Base-by-base conservation (phyloP, 37 sponge, comb jelly and placozoan species). In the Eunapius fragilis region DNA sequence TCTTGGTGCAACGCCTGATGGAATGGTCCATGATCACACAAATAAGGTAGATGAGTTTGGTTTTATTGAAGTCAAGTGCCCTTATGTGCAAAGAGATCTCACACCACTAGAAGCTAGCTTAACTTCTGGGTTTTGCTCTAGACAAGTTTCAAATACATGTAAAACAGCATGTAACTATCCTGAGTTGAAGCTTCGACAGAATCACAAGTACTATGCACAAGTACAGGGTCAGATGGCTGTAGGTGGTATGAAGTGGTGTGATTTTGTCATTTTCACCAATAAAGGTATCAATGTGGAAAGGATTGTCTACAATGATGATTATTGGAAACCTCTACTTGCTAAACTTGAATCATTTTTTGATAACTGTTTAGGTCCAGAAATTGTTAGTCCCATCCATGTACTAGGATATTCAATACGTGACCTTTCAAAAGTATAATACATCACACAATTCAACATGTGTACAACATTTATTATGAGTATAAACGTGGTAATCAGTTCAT, bases 1-100 rank as follows among this genome's bases (percentile, higher is more conserved):
- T 37, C 81, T 90, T 58, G 91, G 91, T 13, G 91, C 86, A 31
- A 68, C 82, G 6, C 91, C 91, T 82, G 91, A 90, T 86, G 83
- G 91, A 10, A 34, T 67, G 2, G 91, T 90, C 2, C 86, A 86
- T 81, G 86, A 90, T 67, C 91, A 82, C 25, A 81, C 82, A 6
- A 70, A 82, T 71, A 2, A n/a, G 28, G 22, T 34, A 13, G 78
- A 85, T 5, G 83, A 77, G 33, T 90, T 78, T 82, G 91, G 86
- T 22, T 90, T 90, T 67, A 23, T 87, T 31, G 90, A 89, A 73
- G 69, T 84, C 2, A 89, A 89, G 26, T 89, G 90, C 33, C 90
- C 80, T 48, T 89, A 68, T 48, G 31, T 69, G 25, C 80, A 72
- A 11, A 71, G 81, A 31, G 38, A 84, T 70, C 9, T 50, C 25